A percentile compares a stretch with the other conserved stretches of the same genome.
Evolutionary conservation across 2,888 invertebrate species (phyloP).

Genomic region (Hybos culiciformis): DNA sequence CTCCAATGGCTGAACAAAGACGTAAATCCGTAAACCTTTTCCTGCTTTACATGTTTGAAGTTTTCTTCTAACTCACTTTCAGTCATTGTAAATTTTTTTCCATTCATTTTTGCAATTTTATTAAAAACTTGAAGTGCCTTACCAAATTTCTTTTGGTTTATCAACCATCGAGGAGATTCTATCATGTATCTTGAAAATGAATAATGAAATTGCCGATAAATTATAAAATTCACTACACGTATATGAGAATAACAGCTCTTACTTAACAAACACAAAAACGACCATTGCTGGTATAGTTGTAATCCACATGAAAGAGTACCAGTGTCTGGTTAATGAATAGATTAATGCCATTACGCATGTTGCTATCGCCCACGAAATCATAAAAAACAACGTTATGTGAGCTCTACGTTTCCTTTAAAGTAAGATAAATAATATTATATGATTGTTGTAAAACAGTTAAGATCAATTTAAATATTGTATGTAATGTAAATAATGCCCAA

Average conservation of each 20-base stretch:
- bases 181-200: conserved; percentile 39
- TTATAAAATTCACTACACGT: not conserved
- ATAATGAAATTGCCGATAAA: too few relatives aligned
- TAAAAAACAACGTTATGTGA: conserved; percentile 38
- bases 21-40: conserved; percentile 39
- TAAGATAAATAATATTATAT: not conserved
- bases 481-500: too few relatives aligned
- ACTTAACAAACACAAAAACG: conserved; percentile 37
- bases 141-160: conserved; percentile 38
- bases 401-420: conserved; percentile 35
- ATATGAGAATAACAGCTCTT: conserved; percentile 20
- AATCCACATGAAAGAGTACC: conserved; percentile 38
- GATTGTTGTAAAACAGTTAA: not conserved
- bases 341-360: conserved; percentile 38
- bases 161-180: conserved; percentile 52
- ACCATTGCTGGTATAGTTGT: conserved; percentile 36
- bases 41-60: conserved; percentile 25
- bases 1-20: conserved; percentile 43
- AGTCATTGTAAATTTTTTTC: conserved; percentile 31
- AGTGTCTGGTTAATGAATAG: conserved; percentile 39
- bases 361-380: conserved; percentile 40
- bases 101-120: conserved; percentile 42
- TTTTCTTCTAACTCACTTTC: conserved; percentile 36
- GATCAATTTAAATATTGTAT: too few relatives aligned
- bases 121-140: conserved; percentile 39